Evolutionary conservation across 2,888 invertebrate genomes (phyloP), one percentile per base, ranked within the genome.

Genomic region (Philopedon plagiatum): DNA sequence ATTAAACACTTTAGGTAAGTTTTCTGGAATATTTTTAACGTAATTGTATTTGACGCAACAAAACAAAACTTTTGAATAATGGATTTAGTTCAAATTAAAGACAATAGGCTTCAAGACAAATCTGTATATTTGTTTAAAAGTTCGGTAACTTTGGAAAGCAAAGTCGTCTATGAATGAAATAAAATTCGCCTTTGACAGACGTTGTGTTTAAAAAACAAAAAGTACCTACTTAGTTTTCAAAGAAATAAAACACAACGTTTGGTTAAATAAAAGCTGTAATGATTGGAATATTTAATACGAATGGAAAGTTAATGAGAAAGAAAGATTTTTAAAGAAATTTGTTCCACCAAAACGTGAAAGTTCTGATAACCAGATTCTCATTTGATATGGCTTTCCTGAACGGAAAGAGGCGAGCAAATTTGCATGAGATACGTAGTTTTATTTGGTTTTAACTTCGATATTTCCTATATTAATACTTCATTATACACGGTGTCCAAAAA

Each of bases 61-160:
- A 39, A 39, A 39, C 39, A 39, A 39, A 39, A 39, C 39, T 39
- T 39, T 39, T 39, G 15, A 39, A 15, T 39, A 39, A 39, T 39
- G 39, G 15, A 39, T 39, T 39, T 39, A 15, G 15, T 15, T 39
- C 39, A 39, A 39, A 11, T 34, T 39, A 39, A 39, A 39, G 39
- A 39, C 39, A 39, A 39, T 39, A 39, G 39, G 39, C 39, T 39
- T 39, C 13, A 15, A 39, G 39, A 39, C 5, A 39, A 39, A 39
- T 39, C 39, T 39, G 13, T 39, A n/a, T n/a, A n/a, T 39, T 39
- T 39, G 39, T n/a, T 39, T 39, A 39, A 39, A 39, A 39, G 39
- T 39, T 39, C 7, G 13, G 5, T 2, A 39, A 39, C 39, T 39
- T 39, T 15, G 15, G 39, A 39, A 39, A 39, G 39, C 15, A 34